Evolutionary conservation across 2,888 invertebrate species (phyloP), one percentile per base, ranked within the genome.

Genomic region (Philaethria dido): DNA sequence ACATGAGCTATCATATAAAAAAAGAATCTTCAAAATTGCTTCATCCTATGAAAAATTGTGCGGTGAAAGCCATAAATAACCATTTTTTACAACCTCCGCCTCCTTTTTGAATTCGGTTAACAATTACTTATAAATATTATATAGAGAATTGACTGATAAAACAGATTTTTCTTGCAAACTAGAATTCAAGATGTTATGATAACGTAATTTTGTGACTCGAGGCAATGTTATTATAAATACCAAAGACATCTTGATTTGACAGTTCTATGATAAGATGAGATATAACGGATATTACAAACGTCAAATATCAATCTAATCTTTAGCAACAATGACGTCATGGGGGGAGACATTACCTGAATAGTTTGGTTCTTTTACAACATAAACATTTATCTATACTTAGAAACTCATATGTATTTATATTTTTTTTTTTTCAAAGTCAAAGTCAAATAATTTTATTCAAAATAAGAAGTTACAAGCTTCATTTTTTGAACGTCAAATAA

Each of bases 251-350:
- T 65, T 65, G 57, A 33, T 52, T 52, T 69, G 62, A 47, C 52
- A 59, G 45, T 29, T 44, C 62, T 47, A 50, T 62, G 57, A 59
- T n/a, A 20, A 45, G 50, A 29, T 18, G 14, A 29, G 52, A 47
- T 39, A 13, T 45, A 65, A 63, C 72, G 69, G 72, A 70, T 69
- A 70, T 72, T 70, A 64, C 52, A 62, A 62, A 65, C 62, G 66
- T 66, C 68, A 69, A 64, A 50, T 36, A 59, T 62, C 61, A 59
- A 62, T 20, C n/a, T 11, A 20, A 29, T 62, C 36, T 39, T 25
- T 45, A 59, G 22, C 16, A 42, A 52, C 47, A 11, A 42, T 61
- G 20, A 60, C 42, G 36, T n/a, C 18, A 25, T 8, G 33, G 36
- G 36, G 36, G 9, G 8, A 54, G 8, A 54, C 4, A 9, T 33